Percentiles rank a stretch among this genome's conserved stretches.
Evolutionary conservation across 2,113 vertebrate species (phyloP).

Genomic region (Merops nubicus): DNA sequence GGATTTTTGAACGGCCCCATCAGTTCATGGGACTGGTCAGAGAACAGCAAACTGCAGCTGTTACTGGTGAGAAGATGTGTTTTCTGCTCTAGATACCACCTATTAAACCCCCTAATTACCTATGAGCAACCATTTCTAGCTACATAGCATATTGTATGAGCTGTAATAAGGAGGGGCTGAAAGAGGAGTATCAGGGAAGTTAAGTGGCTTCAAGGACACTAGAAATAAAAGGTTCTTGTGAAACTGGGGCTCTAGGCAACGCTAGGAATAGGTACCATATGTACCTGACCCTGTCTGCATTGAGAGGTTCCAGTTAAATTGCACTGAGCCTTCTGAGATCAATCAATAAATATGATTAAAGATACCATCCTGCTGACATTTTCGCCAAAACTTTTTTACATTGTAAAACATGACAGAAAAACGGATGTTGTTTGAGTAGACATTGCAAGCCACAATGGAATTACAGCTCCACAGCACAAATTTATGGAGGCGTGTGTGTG

Average conservation of each 20-base stretch:
- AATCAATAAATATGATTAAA: conserved; percentile 51
- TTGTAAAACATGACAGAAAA: conserved; percentile 43
- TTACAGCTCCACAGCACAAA: neutral
- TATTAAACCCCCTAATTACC: neutral
- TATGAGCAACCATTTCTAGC: neutral
- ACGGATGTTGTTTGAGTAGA: conserved; percentile 50
- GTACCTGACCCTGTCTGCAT: neutral
- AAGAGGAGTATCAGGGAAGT: neutral
- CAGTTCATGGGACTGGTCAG: neutral
- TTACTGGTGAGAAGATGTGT: neutral
- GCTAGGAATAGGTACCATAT: neutral
- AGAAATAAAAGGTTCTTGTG: neutral
- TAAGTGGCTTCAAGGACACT: neutral
- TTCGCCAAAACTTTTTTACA: conserved; percentile 29
- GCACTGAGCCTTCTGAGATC: neutral
- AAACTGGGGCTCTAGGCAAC: neutral
- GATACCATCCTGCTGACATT: conserved; percentile 51
- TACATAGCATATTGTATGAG: neutral
- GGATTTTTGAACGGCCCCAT: neutral
- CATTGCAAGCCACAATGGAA: conserved; percentile 55
- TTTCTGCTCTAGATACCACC: neutral
- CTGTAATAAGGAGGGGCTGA: neutral
- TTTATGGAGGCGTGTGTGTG: neutral
- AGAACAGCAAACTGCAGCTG: neutral
- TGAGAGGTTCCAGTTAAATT: conserved; percentile 19